Evolutionary conservation across 1,140 invertebrate species (phyloP).

Genomic region (Drosophila yakuba): DNA sequence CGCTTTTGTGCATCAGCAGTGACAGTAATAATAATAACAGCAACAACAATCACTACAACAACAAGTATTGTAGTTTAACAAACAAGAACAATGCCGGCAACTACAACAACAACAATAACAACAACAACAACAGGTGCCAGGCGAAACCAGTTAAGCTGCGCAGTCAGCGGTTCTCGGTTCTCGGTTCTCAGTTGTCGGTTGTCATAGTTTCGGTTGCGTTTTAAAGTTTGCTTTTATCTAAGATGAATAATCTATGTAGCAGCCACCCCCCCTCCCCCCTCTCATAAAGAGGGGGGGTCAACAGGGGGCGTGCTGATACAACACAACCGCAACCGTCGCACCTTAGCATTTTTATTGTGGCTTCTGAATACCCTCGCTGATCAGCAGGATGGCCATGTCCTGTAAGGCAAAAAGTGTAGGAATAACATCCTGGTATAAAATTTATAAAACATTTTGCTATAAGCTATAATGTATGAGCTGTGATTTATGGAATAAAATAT

Average conservation of each 20-base stretch:
- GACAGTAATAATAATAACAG: constrained; percentile 16
- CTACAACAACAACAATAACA: neutral
- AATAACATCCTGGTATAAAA: no score
- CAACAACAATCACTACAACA: constrained; percentile 11
- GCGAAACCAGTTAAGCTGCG: constrained; percentile 52
- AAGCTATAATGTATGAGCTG: no score
- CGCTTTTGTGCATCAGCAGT: constrained; percentile 58
- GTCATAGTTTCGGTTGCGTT: constrained; percentile 46
- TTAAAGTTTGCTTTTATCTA: constrained; percentile 66
- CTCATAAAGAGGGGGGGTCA: constrained; percentile 12
- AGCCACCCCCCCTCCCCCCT: constrained; percentile 10
- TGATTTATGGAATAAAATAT: no score
- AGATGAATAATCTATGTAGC: constrained; percentile 75
- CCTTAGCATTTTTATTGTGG: constrained; percentile 72
- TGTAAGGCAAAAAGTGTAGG: no score
- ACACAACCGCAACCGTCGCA: constrained; percentile 51
- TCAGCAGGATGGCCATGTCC: no score
- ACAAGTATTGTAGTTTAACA: neutral
- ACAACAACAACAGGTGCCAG: constrained; percentile 26
- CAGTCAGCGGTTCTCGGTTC: constrained; percentile 37
- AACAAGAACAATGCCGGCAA: neutral
- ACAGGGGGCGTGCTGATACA: neutral
- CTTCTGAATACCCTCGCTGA: constrained; percentile 24
- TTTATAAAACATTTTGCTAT: no score
- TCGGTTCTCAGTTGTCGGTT: constrained; percentile 2